A percentile compares a stretch with the other conserved stretches of the same genome.
These are phyloP conservation scores for Thryonomys swinderianus DNA, from an alignment of 2,113 vertebrate genomes.

Conservation along the genomic window DNA sequence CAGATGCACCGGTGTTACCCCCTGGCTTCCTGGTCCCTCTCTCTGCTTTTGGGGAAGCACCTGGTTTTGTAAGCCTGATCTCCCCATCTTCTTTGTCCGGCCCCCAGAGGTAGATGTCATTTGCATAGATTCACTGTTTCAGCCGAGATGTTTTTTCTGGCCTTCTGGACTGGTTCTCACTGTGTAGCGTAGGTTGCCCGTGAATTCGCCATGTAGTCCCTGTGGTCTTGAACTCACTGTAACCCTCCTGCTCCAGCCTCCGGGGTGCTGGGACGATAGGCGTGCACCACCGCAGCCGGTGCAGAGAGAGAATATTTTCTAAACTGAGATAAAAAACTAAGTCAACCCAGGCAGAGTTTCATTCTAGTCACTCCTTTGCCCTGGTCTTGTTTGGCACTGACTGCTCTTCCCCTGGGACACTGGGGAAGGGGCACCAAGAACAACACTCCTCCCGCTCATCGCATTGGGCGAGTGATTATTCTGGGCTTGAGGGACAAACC, in stretches of 20 bases:
- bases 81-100: neutral
- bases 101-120: neutral
- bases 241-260: neutral
- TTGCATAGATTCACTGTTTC: neutral
- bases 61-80: neutral
- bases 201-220: neutral
- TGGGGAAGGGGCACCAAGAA: neutral
- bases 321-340: neutral
- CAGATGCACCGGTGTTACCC: neutral
- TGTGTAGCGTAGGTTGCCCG: neutral
- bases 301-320: neutral
- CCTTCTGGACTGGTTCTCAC: neutral
- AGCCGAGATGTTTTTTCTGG: neutral
- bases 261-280: neutral
- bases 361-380: neutral
- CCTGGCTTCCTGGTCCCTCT: neutral
- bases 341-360: neutral
- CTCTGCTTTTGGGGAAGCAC: neutral
- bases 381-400: neutral
- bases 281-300: neutral
- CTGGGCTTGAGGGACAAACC: constrained; percentile 40
- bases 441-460: neutral
- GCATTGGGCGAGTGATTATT: neutral
- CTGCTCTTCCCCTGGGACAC: neutral
- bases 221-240: neutral